Evolutionary conservation across 2,888 invertebrate species (phyloP).

Genomic region (Xanthorhoe spadicearia): DNA sequence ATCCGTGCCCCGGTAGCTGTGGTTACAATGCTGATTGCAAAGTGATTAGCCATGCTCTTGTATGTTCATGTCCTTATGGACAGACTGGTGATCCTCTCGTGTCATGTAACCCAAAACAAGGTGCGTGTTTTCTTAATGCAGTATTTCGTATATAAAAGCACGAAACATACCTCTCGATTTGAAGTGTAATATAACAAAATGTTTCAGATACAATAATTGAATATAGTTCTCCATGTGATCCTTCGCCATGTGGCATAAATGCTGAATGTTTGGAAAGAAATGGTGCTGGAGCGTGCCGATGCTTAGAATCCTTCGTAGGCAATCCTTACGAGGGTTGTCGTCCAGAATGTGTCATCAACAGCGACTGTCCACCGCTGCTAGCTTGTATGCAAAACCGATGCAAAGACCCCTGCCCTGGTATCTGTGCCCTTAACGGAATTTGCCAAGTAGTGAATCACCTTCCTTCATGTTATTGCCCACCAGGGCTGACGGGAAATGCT

Average conservation of each 20-base stretch:
- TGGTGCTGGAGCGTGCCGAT: slow-evolving; percentile 88
- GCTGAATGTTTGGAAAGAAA: slow-evolving; percentile 87
- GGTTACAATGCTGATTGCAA: slow-evolving; percentile 89
- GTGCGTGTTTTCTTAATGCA: slow-evolving; percentile 49
- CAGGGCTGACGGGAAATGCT: slow-evolving; percentile 89
- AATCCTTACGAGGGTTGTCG: slow-evolving; percentile 87
- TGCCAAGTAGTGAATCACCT: slow-evolving; percentile 91
- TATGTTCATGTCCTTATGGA: slow-evolving; percentile 86
- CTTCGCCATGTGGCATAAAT: slow-evolving; percentile 88
- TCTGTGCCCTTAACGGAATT: slow-evolving; percentile 89
- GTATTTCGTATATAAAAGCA: not conserved
- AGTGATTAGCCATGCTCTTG: slow-evolving; percentile 89
- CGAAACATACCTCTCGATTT: not conserved
- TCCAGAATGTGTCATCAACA: slow-evolving; percentile 92
- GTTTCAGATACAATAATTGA: slow-evolving; percentile 70
- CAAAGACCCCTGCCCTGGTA: slow-evolving; percentile 91
- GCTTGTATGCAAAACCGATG: slow-evolving; percentile 92
- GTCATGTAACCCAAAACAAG: slow-evolving; percentile 73
- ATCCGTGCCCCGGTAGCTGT: slow-evolving; percentile 89
- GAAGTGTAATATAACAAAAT: not conserved
- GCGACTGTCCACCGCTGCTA: slow-evolving; percentile 89
- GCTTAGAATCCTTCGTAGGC: slow-evolving; percentile 84
- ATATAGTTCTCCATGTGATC: slow-evolving; percentile 86
- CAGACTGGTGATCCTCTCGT: slow-evolving; percentile 88
- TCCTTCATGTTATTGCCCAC: slow-evolving; percentile 89